phyloP scores from a whole-genome alignment of 2,113 vertebrate species.

The Vidua chalybeata region DNA sequence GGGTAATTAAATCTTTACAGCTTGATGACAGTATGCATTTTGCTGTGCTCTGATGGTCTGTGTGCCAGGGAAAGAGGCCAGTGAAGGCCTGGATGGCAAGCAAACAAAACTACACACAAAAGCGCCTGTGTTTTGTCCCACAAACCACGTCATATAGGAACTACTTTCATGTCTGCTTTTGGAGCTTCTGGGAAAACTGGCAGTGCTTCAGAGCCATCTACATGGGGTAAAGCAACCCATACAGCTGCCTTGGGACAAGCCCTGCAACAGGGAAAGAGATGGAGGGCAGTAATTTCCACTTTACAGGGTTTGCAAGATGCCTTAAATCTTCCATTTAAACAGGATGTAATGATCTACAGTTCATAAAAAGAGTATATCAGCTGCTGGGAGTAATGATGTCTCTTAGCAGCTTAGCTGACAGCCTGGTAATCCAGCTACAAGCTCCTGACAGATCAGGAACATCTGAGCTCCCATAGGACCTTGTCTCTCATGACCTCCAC shows the following conservation, averaged over 20 bases:
- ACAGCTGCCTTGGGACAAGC: not conserved
- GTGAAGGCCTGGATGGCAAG: not conserved
- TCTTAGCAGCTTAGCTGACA: not conserved
- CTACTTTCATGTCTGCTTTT: not conserved
- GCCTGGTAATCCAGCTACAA: not conserved
- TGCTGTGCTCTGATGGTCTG: not conserved
- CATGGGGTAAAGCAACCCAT: not conserved
- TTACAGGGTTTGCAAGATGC: not conserved
- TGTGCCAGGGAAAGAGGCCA: not conserved
- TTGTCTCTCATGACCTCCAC: not conserved
- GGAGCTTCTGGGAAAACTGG: not conserved
- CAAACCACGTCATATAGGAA: not conserved
- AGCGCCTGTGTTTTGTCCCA: not conserved
- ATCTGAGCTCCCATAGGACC: not conserved
- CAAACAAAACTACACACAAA: not conserved
- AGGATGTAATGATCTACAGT: not conserved
- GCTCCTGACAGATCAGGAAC: not conserved
- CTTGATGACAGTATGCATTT: not conserved
- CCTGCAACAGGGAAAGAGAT: not conserved
- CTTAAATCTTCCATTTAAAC: not conserved
- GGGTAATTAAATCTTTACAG: not conserved
- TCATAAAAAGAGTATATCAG: not conserved
- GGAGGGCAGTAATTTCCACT: not conserved
- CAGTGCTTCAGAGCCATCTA: not conserved
- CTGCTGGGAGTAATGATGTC: not conserved